Percentiles rank a stretch among this genome's conserved stretches.
phyloP scores from a whole-genome alignment of 1,140 invertebrate genomes.

The Caenorhabditis briggsae region DNA sequence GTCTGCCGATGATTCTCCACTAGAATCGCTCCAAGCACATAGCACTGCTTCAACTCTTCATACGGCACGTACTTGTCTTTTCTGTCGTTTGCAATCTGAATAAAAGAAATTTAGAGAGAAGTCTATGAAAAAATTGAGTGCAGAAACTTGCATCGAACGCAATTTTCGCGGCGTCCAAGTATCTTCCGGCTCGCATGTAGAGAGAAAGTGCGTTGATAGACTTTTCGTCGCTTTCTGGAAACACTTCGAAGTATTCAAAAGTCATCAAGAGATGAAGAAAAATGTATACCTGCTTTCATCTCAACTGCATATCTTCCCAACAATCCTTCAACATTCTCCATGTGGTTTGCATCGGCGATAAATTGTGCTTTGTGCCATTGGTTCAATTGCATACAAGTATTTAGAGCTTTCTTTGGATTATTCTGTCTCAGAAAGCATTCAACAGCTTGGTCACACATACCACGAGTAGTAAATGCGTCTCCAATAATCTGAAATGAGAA shows the following conservation, averaged over 20 bases:
- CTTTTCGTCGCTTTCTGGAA: constrained; percentile 2
- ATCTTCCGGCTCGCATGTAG: not conserved
- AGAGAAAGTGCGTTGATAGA: not conserved
- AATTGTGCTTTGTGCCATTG: constrained; percentile 45
- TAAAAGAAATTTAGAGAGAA: not conserved
- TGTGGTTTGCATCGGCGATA: constrained; percentile 19
- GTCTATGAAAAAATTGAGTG: not conserved
- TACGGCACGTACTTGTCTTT: not conserved
- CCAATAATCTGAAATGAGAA: not conserved
- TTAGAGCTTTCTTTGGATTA: not conserved
- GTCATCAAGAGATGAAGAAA: not conserved
- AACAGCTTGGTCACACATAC: constrained; percentile 34
- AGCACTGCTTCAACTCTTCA: constrained; percentile 2
- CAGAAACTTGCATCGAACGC: constrained; percentile 25
- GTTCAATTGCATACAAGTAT: constrained; percentile 19
- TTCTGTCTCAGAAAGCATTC: constrained; percentile 5
- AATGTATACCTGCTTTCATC: constrained; percentile 18
- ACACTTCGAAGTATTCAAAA: too few relatives aligned
- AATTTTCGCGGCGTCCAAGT: constrained; percentile 29
- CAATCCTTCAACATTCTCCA: constrained; percentile 31
- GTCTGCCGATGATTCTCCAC: not conserved
- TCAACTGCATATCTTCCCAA: constrained; percentile 18
- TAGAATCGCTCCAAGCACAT: not conserved
- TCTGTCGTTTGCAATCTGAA: constrained; percentile 27
- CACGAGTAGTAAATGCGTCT: not conserved